Evolutionary conservation across 2,113 vertebrate species (phyloP), one percentile per base, ranked within the genome.

Genomic region (Myotis brandtii): DNA sequence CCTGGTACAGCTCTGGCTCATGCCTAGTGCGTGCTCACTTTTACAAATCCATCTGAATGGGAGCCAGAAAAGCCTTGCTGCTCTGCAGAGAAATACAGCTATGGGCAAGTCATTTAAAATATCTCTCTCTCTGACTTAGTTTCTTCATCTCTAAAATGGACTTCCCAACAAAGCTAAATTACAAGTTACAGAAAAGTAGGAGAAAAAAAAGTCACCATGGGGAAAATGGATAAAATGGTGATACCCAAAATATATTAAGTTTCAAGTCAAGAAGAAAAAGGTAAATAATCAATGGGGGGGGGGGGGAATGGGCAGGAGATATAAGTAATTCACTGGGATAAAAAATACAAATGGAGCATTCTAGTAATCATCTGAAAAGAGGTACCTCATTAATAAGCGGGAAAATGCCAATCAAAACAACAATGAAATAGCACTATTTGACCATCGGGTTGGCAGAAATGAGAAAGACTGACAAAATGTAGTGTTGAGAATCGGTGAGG

Each of bases 391-490:
- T 94, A 69, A 86, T 59, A 96, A 88, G 79, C 80, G 90, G 73
- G 72, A 96, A 96, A 93, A 95, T 82, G 82, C 62, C 80, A 93
- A 91, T 86, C 11, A 46, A 79, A 94, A 82, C 59, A 89, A 67
- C 25, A 80, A 62, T 27, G 25, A 18, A 73, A 54, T 7, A 82
- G 79, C 73, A 83, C 37, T 80, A 59, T 83, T 48, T 95, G 89
- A 93, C 66, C 67, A 90, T 94, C 73, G 73, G 54, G 76, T 56
- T 59, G 85, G 87, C 88, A 94, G 92, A 93, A 85, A 86, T 64
- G 30, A 83, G 81, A 95, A 76, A 85, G 37, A 52, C 14, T 23
- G 90, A 93, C 75, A 87, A 92, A 90, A 92, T 90, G 52, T 46
- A 43, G 67, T 9, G 1, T 23, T 25, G 17, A 70, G 69, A 82